Conservation (phyloP, 1,140 invertebrate genomes). For the Mamestra configurata region DNA sequence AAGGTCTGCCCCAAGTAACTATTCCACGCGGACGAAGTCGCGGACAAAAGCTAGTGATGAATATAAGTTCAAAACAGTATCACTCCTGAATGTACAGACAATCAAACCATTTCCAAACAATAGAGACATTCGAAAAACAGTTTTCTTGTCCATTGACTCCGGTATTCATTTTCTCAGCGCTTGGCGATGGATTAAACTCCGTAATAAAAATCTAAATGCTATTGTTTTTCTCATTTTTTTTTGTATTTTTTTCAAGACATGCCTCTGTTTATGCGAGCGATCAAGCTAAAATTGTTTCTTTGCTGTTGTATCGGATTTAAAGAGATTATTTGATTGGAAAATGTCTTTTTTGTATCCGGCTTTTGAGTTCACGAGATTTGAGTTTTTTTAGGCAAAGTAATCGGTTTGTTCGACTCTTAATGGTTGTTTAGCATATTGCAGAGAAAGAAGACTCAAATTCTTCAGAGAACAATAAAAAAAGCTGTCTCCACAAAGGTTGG, state of each 20-base stretch:
- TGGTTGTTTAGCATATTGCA: too few species aligned
- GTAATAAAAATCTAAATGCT: slow-evolving; percentile 15
- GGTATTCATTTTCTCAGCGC: background rate
- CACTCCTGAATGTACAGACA: background rate
- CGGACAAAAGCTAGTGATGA: too few species aligned
- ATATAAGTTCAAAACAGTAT: too few species aligned
- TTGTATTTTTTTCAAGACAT: background rate
- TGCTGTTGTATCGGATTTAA: background rate
- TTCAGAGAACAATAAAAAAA: too few species aligned
- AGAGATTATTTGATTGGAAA: background rate
- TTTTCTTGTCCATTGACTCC: slow-evolving; percentile 23
- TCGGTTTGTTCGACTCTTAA: too few species aligned
- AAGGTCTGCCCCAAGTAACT: too few species aligned
- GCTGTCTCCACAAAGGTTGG: too few species aligned
- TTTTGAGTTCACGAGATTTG: too few species aligned
- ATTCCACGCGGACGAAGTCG: too few species aligned
- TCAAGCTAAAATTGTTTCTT: background rate
- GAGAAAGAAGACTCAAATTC: too few species aligned
- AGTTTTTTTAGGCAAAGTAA: too few species aligned
- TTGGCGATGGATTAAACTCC: slow-evolving; percentile 5
- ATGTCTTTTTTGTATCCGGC: background rate
- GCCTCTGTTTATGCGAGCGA: background rate
- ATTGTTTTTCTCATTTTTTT: background rate
- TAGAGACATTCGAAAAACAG: slow-evolving; percentile 9
- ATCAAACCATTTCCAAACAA: background rate